Evolutionary conservation across 1,140 invertebrate genomes (phyloP), one percentile per base, ranked within the genome.

Genomic region (Diploscapter pachys): DNA sequence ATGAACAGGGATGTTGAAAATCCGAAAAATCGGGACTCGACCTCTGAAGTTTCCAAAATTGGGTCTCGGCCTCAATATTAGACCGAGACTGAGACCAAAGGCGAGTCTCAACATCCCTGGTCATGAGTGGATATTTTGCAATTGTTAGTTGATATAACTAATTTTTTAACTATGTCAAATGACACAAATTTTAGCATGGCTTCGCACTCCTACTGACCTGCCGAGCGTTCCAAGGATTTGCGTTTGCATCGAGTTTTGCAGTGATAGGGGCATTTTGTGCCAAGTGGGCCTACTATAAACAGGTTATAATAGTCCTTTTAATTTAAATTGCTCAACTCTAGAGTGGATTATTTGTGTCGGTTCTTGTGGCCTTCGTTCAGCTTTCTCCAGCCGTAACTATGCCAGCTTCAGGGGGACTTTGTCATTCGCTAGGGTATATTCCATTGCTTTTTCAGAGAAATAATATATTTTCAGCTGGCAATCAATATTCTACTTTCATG

Each of bases 281-380:
- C 48, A 54, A 57, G 3, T 75, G 74, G 74, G 63, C 64, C 55
- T 77, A 75, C 53, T 63, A 63, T 57, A 75, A 75, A 57, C 73
- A 75, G 73, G 73, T 75, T 11, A 75, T n/a, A 9, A 31, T 51
- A 73, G 2, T 57, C n/a, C n/a, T 78, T 75, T 5, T 11, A 66
- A 8, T 48, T 72, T 1, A 72, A 11, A 9, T 11, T 59, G 11
- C 57, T 13, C 2, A 65, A 65, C 1, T 75, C 59, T 75, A 77
- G 75, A 77, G 49, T 13, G 75, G 75, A 48, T 53, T 77, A 31
- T 77, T 77, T 67, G 64, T 77, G 54, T 62, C 75, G 53, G 71
- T 78, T 56, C 75, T 77, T 52, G 76, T 78, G 48, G 56, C 75
- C 52, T 77, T 69, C 53, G 75, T 77, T 4, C 75, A 77, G 54